A percentile compares a stretch with the other conserved stretches of the same genome.
Evolutionary conservation across 1,140 invertebrate species (phyloP).

Genomic region (Monomorium pharaonis): DNA sequence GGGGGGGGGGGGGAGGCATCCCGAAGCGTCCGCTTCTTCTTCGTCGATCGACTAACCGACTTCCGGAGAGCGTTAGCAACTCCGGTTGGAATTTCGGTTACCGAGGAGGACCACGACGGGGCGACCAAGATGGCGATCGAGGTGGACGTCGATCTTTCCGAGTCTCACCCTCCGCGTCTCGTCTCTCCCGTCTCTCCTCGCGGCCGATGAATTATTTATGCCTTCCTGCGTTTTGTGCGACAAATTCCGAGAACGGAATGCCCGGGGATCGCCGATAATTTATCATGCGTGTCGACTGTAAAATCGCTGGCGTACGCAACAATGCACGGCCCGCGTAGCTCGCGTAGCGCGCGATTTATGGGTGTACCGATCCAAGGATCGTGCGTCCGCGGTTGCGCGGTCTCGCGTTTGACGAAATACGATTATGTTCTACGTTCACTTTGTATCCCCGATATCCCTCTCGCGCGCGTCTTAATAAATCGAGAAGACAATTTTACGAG

Average conservation of each 20-base stretch:
- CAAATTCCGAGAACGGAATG: conserved; percentile 51
- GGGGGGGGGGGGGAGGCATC: too few relatives aligned
- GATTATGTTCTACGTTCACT: background rate
- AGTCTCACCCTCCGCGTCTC: background rate
- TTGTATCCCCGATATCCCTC: background rate
- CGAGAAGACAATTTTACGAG: background rate
- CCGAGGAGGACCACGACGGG: background rate
- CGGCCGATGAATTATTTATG: conserved; percentile 52
- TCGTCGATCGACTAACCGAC: background rate
- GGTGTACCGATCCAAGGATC: conserved; percentile 40
- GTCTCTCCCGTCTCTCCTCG: background rate
- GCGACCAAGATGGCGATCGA: conserved; percentile 27
- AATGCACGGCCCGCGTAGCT: conserved; percentile 7
- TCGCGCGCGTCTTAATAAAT: background rate
- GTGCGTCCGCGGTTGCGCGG: conserved; percentile 23
- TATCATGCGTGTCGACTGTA: conserved; percentile 54
- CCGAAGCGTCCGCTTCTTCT: background rate
- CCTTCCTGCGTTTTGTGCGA: conserved; percentile 41
- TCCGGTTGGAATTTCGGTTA: background rate
- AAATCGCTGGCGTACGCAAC: conserved; percentile 40
- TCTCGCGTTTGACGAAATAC: conserved; percentile 54
- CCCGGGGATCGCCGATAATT: conserved; percentile 28
- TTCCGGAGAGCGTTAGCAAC: background rate
- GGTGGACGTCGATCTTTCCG: conserved; percentile 20
- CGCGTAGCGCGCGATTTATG: conserved; percentile 54